These are phyloP conservation scores for Darevskia nairensis DNA, from an alignment of 2,797 vertebrate genomes.

Conservation along the genomic window DNA sequence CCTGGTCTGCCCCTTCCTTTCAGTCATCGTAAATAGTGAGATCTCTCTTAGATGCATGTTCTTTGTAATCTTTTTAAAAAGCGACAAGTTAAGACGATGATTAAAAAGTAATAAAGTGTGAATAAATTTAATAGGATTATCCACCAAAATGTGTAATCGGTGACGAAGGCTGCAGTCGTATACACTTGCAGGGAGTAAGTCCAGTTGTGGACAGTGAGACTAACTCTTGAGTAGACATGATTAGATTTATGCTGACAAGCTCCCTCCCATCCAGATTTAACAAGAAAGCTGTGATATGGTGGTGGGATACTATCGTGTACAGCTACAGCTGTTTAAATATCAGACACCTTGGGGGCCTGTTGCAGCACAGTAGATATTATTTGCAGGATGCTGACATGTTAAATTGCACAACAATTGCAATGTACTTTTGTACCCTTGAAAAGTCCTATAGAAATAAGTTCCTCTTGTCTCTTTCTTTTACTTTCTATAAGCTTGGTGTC, in stretches of 20 bases:
- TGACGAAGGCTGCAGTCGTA: not conserved
- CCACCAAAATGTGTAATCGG: not conserved
- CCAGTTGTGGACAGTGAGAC: not conserved
- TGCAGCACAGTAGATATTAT: not conserved
- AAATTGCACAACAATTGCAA: not conserved
- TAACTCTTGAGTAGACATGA: not conserved
- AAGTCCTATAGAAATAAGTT: not conserved
- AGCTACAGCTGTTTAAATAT: not conserved
- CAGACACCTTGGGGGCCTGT: not conserved
- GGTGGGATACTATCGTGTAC: not conserved
- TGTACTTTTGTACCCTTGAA: not conserved
- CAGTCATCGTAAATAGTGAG: not conserved
- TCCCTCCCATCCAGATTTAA: not conserved
- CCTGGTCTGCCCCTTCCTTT: not conserved
- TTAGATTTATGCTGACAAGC: not conserved
- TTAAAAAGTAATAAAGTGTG: not conserved
- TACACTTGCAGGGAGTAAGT: not conserved
- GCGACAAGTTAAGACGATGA: not conserved
- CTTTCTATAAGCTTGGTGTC: slow-evolving; percentile 89
- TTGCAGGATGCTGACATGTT: not conserved
- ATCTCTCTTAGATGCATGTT: not conserved
- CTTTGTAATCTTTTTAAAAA: slow-evolving; percentile 14
- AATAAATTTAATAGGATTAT: not conserved
- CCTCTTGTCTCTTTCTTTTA: slow-evolving; percentile 6
- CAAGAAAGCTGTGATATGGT: too few species aligned